These are phyloP conservation scores for Argya squamiceps DNA, from an alignment of 2,797 vertebrate genomes.

Conservation along the genomic window DNA sequence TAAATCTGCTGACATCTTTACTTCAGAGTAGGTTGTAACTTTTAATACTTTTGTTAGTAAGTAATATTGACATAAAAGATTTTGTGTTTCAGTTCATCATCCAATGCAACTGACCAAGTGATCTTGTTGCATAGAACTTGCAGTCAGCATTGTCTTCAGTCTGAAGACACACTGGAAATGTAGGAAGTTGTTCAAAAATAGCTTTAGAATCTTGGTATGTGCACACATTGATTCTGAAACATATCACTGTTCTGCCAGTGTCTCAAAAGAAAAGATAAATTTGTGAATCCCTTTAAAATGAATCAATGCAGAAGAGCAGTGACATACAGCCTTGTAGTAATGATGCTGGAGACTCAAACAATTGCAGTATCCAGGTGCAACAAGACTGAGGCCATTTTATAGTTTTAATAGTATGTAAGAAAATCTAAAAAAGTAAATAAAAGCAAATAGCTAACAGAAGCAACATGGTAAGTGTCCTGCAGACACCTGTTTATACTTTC, in stretches of 20 bases:
- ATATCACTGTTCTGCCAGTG: neutral
- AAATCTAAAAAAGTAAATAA: neutral
- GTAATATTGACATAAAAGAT: neutral
- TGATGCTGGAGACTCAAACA: neutral
- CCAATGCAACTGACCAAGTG: neutral
- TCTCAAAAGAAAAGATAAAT: neutral
- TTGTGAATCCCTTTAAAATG: neutral
- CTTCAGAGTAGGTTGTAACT: neutral
- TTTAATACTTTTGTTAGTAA: neutral
- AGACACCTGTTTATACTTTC: neutral
- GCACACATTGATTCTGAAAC: neutral
- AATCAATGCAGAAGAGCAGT: neutral
- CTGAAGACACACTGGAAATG: neutral
- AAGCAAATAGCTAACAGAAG: neutral
- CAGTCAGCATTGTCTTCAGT: neutral
- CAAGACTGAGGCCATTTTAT: neutral
- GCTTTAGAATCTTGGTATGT: neutral
- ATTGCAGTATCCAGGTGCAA: neutral
- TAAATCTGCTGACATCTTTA: neutral
- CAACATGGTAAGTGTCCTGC: neutral
- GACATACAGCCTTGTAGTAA: neutral
- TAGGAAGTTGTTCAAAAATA: neutral
- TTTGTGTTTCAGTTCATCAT: neutral
- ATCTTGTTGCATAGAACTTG: neutral
- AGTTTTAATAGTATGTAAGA: neutral